Percentiles rank a stretch among this genome's conserved stretches.
Evolutionary conservation across 2,113 vertebrate species (phyloP).

Genomic region (Nothoprocta pentlandii): DNA sequence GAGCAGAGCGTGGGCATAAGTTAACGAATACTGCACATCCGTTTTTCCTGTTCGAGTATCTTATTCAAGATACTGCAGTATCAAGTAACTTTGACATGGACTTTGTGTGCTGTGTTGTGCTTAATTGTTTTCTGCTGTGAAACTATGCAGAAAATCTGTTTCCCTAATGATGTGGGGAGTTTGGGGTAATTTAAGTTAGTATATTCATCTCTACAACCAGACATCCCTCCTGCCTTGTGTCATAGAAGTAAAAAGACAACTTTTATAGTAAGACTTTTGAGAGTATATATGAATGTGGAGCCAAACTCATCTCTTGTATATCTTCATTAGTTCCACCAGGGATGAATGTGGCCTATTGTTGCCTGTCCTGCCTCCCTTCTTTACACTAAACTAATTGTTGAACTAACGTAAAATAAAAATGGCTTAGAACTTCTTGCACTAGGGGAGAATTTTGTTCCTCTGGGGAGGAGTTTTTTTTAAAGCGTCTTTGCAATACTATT

Average conservation of each 20-base stretch:
- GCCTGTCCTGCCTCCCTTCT: background rate
- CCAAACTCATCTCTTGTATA: background rate
- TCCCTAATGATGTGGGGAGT: background rate
- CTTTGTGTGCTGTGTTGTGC: background rate
- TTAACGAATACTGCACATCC: rapidly evolving
- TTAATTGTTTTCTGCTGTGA: background rate
- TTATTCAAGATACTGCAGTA: rapidly evolving
- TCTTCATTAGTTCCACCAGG: background rate
- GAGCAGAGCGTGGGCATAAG: rapidly evolving
- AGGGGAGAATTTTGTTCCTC: background rate
- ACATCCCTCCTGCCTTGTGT: background rate
- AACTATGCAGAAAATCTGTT: background rate
- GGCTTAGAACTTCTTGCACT: rapidly evolving
- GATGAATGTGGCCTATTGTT: background rate
- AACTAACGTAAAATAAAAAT: background rate
- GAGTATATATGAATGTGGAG: background rate
- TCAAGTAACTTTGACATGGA: background rate
- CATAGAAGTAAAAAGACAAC: rapidly evolving
- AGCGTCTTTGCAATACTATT: rapidly evolving
- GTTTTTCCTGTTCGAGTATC: background rate
- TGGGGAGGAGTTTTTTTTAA: background rate
- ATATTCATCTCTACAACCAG: background rate
- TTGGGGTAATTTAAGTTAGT: background rate
- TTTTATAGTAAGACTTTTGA: background rate
- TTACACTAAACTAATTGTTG: background rate